These are phyloP conservation scores for Streptopelia turtur DNA, from an alignment of 2,797 vertebrate genomes.

Conservation along the genomic window DNA sequence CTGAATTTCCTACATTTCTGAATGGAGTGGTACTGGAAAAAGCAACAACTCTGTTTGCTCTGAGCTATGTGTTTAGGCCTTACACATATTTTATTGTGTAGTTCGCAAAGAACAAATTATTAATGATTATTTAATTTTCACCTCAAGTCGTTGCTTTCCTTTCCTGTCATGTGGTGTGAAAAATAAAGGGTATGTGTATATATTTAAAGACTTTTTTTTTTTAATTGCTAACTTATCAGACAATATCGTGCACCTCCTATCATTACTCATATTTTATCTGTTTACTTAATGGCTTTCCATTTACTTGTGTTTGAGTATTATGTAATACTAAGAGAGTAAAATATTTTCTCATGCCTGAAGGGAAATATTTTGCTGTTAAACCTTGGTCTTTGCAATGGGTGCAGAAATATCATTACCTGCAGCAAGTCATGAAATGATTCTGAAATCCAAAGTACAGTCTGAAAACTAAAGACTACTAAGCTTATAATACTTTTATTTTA, in stretches of 20 bases:
- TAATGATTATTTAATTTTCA: background rate
- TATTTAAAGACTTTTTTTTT: background rate
- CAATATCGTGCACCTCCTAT: fast-evolving
- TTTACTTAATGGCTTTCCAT: background rate
- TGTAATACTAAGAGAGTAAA: background rate
- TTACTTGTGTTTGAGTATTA: background rate
- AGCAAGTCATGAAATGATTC: background rate
- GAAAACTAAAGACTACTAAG: background rate
- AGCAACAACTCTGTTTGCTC: background rate
- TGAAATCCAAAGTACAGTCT: background rate
- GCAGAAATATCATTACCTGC: background rate
- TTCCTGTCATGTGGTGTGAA: background rate
- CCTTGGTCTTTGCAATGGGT: background rate
- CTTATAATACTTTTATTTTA: background rate
- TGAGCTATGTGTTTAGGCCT: background rate
- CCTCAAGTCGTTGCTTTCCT: background rate
- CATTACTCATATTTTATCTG: background rate
- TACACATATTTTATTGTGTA: background rate
- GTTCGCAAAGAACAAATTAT: background rate
- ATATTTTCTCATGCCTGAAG: background rate
- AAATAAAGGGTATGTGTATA: background rate
- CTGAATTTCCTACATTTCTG: background rate
- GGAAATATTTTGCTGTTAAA: background rate
- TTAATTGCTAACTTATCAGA: background rate
- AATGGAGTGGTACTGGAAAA: background rate